Evolutionary conservation across 2,888 invertebrate genomes (phyloP).

Genomic region (Stomorhina lunata): DNA sequence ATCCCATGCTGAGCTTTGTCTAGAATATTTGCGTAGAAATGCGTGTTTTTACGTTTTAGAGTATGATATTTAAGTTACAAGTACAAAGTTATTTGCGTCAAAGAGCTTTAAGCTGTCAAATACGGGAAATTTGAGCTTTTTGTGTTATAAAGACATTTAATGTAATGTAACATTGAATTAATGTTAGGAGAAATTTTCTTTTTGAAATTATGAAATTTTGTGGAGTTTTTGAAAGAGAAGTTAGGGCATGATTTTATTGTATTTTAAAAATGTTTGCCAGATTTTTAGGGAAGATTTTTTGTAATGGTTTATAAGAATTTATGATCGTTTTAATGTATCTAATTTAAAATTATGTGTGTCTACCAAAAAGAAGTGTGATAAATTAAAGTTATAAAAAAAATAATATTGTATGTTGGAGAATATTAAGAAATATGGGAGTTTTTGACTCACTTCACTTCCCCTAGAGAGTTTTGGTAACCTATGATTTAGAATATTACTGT

Average conservation of each 20-base stretch:
- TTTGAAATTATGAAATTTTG: too few relatives aligned
- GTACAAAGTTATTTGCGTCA: background rate
- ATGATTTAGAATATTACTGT: too few relatives aligned
- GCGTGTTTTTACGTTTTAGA: background rate
- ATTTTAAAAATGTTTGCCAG: too few relatives aligned
- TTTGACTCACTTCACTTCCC: too few relatives aligned
- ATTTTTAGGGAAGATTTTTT: too few relatives aligned
- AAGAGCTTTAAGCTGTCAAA: conserved; percentile 29
- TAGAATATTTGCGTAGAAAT: background rate
- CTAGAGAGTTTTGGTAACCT: too few relatives aligned
- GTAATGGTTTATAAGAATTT: conserved; percentile 21
- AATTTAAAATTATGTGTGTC: conserved; percentile 21
- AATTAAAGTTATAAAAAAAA: background rate
- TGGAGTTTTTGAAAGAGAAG: too few relatives aligned
- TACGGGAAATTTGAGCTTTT: background rate
- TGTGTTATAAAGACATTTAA: too few relatives aligned
- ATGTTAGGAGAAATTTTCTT: too few relatives aligned
- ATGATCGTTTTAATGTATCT: background rate
- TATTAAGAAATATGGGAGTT: background rate
- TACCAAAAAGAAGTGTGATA: too few relatives aligned
- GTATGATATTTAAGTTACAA: background rate
- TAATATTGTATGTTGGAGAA: background rate
- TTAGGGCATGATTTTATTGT: too few relatives aligned
- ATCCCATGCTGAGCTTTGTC: background rate
- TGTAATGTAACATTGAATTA: too few relatives aligned